Percentiles rank a stretch among this genome's conserved stretches.
Conservation (phyloP, 2,113 vertebrate genomes). For the Formicarius rufipectus region DNA sequence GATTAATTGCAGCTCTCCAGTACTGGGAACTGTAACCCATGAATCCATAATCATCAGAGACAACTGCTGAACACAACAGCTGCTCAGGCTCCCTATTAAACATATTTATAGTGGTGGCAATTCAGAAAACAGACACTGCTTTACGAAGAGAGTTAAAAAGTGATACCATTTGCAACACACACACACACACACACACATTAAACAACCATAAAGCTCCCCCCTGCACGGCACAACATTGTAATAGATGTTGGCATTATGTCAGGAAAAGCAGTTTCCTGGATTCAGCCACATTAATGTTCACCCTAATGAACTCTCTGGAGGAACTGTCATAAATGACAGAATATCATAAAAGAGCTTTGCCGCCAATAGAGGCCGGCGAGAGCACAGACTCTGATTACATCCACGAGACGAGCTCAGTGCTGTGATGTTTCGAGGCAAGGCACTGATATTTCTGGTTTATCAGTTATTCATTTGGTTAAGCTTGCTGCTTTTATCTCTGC, state of each 20-base stretch:
- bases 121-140: not conserved
- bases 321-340: constrained; percentile 57
- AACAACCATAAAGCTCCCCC: constrained; percentile 13
- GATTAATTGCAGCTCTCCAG: constrained; percentile 12
- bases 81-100: constrained; percentile 3
- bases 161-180: constrained; percentile 25
- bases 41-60: not conserved
- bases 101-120: constrained; percentile 15
- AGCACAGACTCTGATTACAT: constrained; percentile 2
- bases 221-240: not conserved
- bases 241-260: constrained; percentile 19
- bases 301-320: constrained; percentile 63
- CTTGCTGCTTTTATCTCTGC: constrained; percentile 37
- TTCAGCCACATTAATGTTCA: constrained; percentile 57
- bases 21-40: not conserved
- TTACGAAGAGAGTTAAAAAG: not conserved
- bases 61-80: constrained; percentile 34
- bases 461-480: constrained; percentile 52
- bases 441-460: constrained; percentile 39
- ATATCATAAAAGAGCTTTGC: not conserved
- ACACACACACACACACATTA: not conserved
- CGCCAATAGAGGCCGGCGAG: constrained; percentile 11
- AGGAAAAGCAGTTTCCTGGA: constrained; percentile 32
- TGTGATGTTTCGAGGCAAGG: not conserved
- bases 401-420: not conserved